A percentile compares a stretch with the other conserved stretches of the same genome.
phyloP scores from a whole-genome alignment of 2,888 invertebrate species.

The Tenodera sinensis region DNA sequence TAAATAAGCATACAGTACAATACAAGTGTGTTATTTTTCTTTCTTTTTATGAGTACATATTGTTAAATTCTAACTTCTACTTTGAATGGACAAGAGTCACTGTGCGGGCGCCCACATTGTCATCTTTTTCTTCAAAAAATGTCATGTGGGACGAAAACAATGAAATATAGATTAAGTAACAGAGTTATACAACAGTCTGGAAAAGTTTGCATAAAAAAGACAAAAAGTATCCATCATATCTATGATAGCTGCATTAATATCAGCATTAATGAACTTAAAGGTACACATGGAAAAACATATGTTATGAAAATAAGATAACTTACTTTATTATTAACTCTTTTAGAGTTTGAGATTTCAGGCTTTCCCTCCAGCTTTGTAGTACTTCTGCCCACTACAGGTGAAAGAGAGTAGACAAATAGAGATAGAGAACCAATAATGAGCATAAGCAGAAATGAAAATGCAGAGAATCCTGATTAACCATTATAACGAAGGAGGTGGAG shows the following conservation, averaged over 20 bases:
- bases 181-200: not conserved
- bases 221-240: slow-evolving; percentile 14
- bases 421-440: no score
- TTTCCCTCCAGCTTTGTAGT: no score
- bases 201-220: not conserved
- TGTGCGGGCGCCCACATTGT: slow-evolving; percentile 43
- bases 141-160: slow-evolving; percentile 18
- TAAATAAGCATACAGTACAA: not conserved
- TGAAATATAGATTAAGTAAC: not conserved
- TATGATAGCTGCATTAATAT: not conserved
- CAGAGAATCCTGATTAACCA: no score
- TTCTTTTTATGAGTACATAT: not conserved
- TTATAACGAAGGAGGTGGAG: no score
- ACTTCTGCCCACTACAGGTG: no score
- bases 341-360: no score
- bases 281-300: no score
- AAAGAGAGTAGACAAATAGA: no score
- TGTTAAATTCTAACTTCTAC: slow-evolving; percentile 3
- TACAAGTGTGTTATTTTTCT: not conserved
- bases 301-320: no score
- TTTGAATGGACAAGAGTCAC: slow-evolving; percentile 44
- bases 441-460: no score
- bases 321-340: no score
- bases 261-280: no score
- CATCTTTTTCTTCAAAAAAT: not conserved